Conservation (phyloP, 2,888 invertebrate genomes). For the Xylota segnis region DNA sequence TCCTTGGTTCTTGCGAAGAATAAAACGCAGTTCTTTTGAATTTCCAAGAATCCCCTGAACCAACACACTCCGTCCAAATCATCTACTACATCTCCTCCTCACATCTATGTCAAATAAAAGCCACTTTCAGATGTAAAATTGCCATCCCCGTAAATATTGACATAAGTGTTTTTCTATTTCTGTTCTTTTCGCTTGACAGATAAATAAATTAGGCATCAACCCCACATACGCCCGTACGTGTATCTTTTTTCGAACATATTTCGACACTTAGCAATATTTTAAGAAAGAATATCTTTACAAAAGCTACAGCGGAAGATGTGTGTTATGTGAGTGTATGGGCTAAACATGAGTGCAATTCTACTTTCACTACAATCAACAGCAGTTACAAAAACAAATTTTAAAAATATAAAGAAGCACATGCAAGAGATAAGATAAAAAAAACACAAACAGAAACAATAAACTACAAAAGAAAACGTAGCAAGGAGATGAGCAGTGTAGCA, state of each 20-base stretch:
- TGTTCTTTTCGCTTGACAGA: constrained; percentile 2
- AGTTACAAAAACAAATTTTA: not conserved
- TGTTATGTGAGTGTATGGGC: constrained; percentile 24
- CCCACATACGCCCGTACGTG: not conserved
- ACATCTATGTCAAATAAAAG: constrained; percentile 12
- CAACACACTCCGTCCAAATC: not conserved
- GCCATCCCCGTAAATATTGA: constrained; percentile 37
- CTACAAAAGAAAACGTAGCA: constrained; percentile 46
- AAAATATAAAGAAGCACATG: constrained; percentile 31
- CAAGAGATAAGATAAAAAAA: constrained; percentile 59
- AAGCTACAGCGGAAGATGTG: not conserved
- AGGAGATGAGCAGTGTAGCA: constrained; percentile 58
- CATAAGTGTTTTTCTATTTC: constrained; percentile 23
- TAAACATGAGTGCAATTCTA: constrained; percentile 36
- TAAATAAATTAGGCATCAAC: constrained; percentile 34
- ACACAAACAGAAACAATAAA: constrained; percentile 53
- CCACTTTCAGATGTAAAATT: constrained; percentile 19
- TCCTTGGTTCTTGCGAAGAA: not conserved
- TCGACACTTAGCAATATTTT: not conserved
- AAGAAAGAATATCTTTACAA: not conserved
- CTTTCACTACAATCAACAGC: constrained; percentile 15
- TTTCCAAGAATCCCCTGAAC: constrained; percentile 1
- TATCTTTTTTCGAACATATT: not conserved
- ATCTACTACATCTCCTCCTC: not conserved
- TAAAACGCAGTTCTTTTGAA: not conserved